Conservation (phyloP, 1,140 invertebrate genomes). For the Drosophila burlai region DNA sequence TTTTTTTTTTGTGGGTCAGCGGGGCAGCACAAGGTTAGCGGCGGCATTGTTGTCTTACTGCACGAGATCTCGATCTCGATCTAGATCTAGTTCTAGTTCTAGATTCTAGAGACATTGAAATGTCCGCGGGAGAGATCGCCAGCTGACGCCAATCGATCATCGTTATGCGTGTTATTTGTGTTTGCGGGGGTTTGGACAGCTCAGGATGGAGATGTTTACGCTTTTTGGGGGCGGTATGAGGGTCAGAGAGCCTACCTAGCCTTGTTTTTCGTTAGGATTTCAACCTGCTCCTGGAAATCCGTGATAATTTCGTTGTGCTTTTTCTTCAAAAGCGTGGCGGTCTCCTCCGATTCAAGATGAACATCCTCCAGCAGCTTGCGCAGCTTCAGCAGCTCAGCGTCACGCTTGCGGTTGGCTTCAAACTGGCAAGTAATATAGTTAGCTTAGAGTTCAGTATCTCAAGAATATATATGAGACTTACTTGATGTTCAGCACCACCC, state of each 20-base stretch:
- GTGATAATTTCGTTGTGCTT: conserved; percentile 98
- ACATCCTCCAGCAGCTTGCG: conserved; percentile 98
- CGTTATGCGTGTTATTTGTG: conserved; percentile 1
- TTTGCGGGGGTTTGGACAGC: conserved; percentile 28
- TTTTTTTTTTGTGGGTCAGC: conserved; percentile 58
- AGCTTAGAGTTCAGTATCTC: background rate
- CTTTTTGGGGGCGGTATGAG: conserved; percentile 3
- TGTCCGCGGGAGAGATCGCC: conserved; percentile 50
- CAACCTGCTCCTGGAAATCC: conserved; percentile 98
- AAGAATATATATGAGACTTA: conserved; percentile 85
- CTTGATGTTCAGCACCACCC: conserved; percentile 98
- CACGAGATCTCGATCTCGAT: conserved; percentile 29
- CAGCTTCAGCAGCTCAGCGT: conserved; percentile 96
- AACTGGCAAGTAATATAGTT: conserved; percentile 88
- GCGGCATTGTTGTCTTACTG: conserved; percentile 39
- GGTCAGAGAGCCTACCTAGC: conserved; percentile 87
- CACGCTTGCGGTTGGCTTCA: conserved; percentile 98
- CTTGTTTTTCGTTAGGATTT: conserved; percentile 95
- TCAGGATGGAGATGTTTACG: conserved; percentile 19
- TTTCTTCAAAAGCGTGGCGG: conserved; percentile 95
- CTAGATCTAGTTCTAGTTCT: conserved; percentile 15
- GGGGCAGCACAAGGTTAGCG: conserved; percentile 68
- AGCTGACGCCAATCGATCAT: conserved; percentile 76
- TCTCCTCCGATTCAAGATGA: conserved; percentile 98
- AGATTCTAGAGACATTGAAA: conserved; percentile 65